Evolutionary conservation across 2,888 invertebrate species (phyloP).

Genomic region (Mellilla xanthometata): DNA sequence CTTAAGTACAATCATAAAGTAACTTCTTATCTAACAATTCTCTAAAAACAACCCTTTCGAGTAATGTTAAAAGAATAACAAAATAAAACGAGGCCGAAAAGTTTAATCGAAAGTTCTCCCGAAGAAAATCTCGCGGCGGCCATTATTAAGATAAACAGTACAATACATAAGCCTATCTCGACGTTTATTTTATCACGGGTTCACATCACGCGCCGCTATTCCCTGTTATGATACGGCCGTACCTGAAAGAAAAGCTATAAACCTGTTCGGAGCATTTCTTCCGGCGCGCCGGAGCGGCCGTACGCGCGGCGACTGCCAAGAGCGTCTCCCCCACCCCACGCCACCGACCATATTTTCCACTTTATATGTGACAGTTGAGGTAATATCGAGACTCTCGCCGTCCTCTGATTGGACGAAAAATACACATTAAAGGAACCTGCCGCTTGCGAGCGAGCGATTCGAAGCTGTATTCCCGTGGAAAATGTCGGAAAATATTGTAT

Average conservation of each 20-base stretch:
- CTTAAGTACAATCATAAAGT: background rate
- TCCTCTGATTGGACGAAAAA: constrained; percentile 84
- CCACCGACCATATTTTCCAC: constrained; percentile 83
- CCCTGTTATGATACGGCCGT: constrained; percentile 82
- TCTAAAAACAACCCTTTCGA: constrained; percentile 27
- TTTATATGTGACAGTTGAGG: constrained; percentile 84
- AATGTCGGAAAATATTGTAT: constrained; percentile 83
- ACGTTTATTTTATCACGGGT: constrained; percentile 83
- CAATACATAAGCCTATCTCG: constrained; percentile 83
- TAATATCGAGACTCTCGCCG: constrained; percentile 83
- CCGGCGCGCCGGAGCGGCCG: constrained; percentile 79
- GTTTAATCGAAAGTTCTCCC: constrained; percentile 75
- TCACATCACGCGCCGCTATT: constrained; percentile 83
- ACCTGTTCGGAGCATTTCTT: constrained; percentile 79
- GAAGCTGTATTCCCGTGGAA: constrained; percentile 83
- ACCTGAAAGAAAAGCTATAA: constrained; percentile 84
- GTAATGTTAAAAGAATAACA: constrained; percentile 40
- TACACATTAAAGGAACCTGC: constrained; percentile 83
- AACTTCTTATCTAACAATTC: constrained; percentile 19
- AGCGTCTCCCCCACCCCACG: constrained; percentile 45
- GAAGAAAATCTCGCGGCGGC: constrained; percentile 63
- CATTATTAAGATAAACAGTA: constrained; percentile 83
- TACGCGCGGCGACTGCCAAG: constrained; percentile 75
- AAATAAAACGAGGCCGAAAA: constrained; percentile 55
- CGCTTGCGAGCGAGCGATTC: constrained; percentile 80